Evolutionary conservation across 1,140 invertebrate species (phyloP), one percentile per base, ranked within the genome.

Genomic region (Rhyacophila brunnea): DNA sequence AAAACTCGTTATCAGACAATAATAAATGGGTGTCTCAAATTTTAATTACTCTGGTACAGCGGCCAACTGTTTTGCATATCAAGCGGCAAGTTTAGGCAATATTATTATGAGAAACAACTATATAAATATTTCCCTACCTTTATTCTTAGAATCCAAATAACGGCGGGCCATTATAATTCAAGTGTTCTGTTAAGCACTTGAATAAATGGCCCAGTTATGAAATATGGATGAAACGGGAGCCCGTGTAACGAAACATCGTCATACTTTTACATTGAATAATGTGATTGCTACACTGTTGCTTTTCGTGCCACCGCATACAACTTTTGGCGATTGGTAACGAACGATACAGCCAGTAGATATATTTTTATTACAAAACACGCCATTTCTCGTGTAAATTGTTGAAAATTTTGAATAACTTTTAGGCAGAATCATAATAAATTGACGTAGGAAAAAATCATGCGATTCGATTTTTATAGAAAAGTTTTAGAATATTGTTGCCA

Each of bases 1-100:
- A 13, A 13, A 46, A 20, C 23, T 55, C 52, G 54, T 48, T 57
- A 57, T 57, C 54, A 57, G 54, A 57, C 45, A 53, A 47, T 54
- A 63, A 63, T 63, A 55, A 63, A 63, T 55, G 55, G 61, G 14
- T 14, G 54, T 52, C 50, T 58, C 61, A 58, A 55, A 58, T 63
- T 63, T 63, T 63, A 63, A 63, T 63, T 63, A 63, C 54, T 36
- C 49, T 34, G 49, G 17, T 36, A 17, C 17, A 20, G 23, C 6
- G 42, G 55, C 6, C 32, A 53, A 34, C 53, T 49, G 53, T 49
- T 64, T 64, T 60, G 43, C 62, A 64, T 64, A 58, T 48, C 48
- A 42, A 50, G 61, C 61, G 56, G 48, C 54, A 36, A 40, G 28
- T 49, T 20, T 28, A 11, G 14, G 60, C 43, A 49, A 60, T 43